phyloP scores from a whole-genome alignment of 2,797 vertebrate species.

The Enteromius anoplus region DNA sequence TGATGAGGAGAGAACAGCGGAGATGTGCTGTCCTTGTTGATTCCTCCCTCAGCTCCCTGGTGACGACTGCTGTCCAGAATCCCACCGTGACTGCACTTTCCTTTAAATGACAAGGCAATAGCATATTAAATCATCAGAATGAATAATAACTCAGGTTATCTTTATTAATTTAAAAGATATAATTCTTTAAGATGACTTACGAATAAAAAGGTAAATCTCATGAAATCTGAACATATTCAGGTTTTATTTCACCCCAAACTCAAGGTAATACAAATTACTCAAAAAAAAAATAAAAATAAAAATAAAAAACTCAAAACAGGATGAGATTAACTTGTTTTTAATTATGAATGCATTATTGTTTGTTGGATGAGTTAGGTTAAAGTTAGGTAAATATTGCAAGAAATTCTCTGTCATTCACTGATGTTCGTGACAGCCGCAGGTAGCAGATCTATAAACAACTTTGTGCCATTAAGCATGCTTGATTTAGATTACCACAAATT shows the following conservation, averaged over 20 bases:
- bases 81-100: constrained; percentile 90
- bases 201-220: not conserved
- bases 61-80: constrained; percentile 81
- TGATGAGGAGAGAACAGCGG: constrained; percentile 86
- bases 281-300: too few relatives aligned
- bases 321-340: too few relatives aligned
- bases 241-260: not conserved
- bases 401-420: too few relatives aligned
- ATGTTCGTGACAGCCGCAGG: too few relatives aligned
- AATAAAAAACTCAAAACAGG: too few relatives aligned
- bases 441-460: too few relatives aligned
- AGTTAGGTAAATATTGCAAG: too few relatives aligned
- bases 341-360: too few relatives aligned
- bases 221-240: not conserved
- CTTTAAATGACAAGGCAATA: constrained; percentile 63
- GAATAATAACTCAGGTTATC: not conserved
- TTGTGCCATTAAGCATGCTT: too few relatives aligned
- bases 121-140: not conserved
- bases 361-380: too few relatives aligned
- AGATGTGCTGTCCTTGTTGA: constrained; percentile 88
- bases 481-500: too few relatives aligned
- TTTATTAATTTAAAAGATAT: not conserved
- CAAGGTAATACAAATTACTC: not conserved
- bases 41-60: constrained; percentile 80
- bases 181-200: not conserved